Conservation (phyloP, 2,888 invertebrate genomes). For the Argyresthia albistria region DNA sequence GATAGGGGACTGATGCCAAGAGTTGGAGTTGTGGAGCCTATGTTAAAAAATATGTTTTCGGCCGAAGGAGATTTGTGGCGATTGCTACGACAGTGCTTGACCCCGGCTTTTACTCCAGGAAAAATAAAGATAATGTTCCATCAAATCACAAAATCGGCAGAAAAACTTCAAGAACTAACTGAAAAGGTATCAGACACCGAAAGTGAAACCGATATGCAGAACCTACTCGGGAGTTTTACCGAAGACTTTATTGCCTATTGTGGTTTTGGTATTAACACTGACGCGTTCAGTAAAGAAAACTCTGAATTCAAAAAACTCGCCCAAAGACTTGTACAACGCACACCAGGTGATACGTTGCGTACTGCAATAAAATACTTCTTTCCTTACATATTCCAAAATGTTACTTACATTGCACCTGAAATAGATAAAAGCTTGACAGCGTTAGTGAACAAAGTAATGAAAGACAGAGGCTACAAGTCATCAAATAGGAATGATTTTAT, state of each 20-base stretch:
- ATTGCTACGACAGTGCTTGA: constrained; percentile 13
- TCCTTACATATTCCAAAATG: constrained; percentile 4
- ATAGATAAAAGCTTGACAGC: background rate
- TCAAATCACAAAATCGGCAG: constrained; percentile 12
- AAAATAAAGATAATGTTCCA: constrained; percentile 18
- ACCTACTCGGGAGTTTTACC: constrained; percentile 12
- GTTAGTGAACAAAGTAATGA: constrained; percentile 3
- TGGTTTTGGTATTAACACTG: constrained; percentile 12
- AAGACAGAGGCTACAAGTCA: constrained; percentile 6
- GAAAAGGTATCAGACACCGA: background rate
- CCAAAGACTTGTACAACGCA: constrained; percentile 5
- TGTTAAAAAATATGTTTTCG: constrained; percentile 9
- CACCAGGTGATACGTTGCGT: background rate
- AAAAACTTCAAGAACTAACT: constrained; percentile 7
- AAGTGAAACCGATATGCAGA: constrained; percentile 4
- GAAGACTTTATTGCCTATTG: constrained; percentile 9
- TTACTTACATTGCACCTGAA: background rate
- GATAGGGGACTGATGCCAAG: constrained; percentile 7
- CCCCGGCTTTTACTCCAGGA: constrained; percentile 15
- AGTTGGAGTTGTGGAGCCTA: constrained; percentile 4
- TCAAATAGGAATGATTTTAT: constrained; percentile 7
- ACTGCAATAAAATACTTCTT: background rate
- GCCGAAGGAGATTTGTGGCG: constrained; percentile 15
- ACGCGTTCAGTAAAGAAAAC: constrained; percentile 10
- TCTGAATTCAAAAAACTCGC: constrained; percentile 12